phyloP scores from a whole-genome alignment of 2,797 vertebrate species.

The Acrocephalus scirpaceus region DNA sequence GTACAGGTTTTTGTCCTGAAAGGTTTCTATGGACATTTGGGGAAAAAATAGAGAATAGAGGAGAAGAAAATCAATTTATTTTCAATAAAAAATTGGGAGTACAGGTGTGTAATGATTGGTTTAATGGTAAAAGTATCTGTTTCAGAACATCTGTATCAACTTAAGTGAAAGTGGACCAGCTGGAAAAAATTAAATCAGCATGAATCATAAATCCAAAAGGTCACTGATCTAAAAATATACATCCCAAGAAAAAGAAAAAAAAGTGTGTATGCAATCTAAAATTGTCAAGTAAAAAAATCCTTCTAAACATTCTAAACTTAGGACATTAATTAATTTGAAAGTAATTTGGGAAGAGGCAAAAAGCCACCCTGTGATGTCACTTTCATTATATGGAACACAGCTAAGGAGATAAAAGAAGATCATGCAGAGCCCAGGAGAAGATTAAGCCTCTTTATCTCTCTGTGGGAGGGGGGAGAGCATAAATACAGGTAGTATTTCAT shows the following conservation, averaged over 20 bases:
- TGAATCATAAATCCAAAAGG: constrained; percentile 73
- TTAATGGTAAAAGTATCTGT: constrained; percentile 45
- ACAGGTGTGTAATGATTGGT: constrained; percentile 64
- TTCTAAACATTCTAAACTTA: constrained; percentile 50
- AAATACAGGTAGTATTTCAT: not conserved
- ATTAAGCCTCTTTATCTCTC: constrained; percentile 60
- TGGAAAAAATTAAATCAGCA: constrained; percentile 71
- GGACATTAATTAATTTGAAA: constrained; percentile 70
- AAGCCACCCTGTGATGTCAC: constrained; percentile 18
- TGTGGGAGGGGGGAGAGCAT: not conserved
- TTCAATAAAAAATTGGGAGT: constrained; percentile 18
- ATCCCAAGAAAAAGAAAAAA: constrained; percentile 59
- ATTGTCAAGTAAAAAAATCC: constrained; percentile 38
- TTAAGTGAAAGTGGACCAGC: constrained; percentile 62
- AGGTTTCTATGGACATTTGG: not conserved
- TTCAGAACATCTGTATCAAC: constrained; percentile 58
- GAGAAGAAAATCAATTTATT: not conserved
- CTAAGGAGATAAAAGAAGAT: constrained; percentile 67
- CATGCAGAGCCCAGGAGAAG: constrained; percentile 42
- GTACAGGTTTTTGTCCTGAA: not conserved
- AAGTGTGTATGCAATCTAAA: constrained; percentile 47
- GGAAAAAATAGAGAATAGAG: not conserved
- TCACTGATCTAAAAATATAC: constrained; percentile 74
- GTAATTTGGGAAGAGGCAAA: constrained; percentile 17
- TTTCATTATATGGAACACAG: constrained; percentile 28